Conservation (phyloP, 2,888 invertebrate species). For the Macrosiphum euphorbiae region DNA sequence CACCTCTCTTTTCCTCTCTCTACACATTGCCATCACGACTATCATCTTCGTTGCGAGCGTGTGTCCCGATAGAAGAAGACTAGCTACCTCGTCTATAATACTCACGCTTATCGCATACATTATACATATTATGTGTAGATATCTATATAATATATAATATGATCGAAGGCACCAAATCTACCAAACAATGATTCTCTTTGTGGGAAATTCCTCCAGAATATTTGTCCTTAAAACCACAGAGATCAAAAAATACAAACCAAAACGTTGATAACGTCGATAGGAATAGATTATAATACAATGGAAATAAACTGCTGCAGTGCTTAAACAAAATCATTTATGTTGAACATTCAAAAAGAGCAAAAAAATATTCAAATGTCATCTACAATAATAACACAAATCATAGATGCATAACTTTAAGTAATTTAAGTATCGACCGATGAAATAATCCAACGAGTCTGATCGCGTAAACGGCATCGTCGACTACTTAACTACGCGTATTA, state of each 20-base stretch:
- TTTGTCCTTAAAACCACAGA: not conserved
- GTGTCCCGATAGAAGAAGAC: not conserved
- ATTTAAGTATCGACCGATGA: not conserved
- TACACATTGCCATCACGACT: not conserved
- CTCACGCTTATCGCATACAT: not conserved
- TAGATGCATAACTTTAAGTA: not conserved
- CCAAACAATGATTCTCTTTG: not conserved
- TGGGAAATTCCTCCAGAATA: not conserved
- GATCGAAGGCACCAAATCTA: not conserved
- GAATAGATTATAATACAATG: not conserved
- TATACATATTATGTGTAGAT: not conserved
- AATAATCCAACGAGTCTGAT: not conserved
- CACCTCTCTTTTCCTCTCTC: not conserved
- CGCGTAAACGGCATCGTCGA: not conserved
- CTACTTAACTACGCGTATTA: not conserved
- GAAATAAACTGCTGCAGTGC: not conserved
- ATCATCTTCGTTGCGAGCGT: not conserved
- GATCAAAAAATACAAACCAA: not conserved
- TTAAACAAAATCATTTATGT: not conserved
- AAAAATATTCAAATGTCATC: not conserved
- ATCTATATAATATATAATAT: not conserved
- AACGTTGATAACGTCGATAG: not conserved
- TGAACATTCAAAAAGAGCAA: not conserved
- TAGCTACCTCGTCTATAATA: not conserved
- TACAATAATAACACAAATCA: not conserved